A percentile compares a stretch with the other conserved stretches of the same genome.
Evolutionary conservation across 2,888 invertebrate species (phyloP).

Genomic region (Ichneumoninae sp.): DNA sequence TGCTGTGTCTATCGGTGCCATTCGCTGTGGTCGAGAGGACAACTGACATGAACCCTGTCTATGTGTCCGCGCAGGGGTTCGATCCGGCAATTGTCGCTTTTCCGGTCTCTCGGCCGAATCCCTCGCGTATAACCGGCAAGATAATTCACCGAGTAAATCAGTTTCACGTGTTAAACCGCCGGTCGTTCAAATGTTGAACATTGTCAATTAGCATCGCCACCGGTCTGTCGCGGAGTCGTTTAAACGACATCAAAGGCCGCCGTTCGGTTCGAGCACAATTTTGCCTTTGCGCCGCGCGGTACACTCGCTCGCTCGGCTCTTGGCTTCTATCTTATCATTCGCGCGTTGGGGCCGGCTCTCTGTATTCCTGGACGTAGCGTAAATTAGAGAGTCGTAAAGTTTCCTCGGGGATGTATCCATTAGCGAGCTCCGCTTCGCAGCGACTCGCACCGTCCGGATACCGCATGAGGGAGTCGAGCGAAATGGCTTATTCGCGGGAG

Average conservation of each 20-base stretch:
- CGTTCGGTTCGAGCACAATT: constrained; percentile 50
- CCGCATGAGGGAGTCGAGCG: neutral
- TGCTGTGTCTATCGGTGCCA: constrained; percentile 53
- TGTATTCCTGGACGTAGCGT: constrained; percentile 5
- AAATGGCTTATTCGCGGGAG: constrained; percentile 23
- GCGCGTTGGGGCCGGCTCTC: neutral
- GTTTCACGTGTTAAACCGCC: constrained; percentile 41
- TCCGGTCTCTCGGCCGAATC: constrained; percentile 19
- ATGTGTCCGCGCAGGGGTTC: neutral
- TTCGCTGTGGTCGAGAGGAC: constrained; percentile 53
- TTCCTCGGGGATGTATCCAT: constrained; percentile 53
- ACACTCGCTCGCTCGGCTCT: constrained; percentile 24
- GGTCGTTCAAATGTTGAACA: constrained; percentile 63
- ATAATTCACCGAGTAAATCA: constrained; percentile 55
- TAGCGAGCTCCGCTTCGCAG: constrained; percentile 24
- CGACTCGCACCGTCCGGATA: constrained; percentile 23
- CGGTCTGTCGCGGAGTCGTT: constrained; percentile 25
- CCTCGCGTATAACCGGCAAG: constrained; percentile 44
- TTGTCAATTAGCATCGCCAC: constrained; percentile 59
- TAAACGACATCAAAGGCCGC: constrained; percentile 61
- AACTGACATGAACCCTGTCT: neutral
- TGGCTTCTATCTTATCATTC: constrained; percentile 19
- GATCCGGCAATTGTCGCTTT: constrained; percentile 38
- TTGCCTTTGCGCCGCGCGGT: constrained; percentile 39
- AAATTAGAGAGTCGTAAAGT: constrained; percentile 51